Evolutionary conservation across 2,113 vertebrate species (phyloP), one percentile per base, ranked within the genome.

Genomic region (Phoxinus phoxinus): DNA sequence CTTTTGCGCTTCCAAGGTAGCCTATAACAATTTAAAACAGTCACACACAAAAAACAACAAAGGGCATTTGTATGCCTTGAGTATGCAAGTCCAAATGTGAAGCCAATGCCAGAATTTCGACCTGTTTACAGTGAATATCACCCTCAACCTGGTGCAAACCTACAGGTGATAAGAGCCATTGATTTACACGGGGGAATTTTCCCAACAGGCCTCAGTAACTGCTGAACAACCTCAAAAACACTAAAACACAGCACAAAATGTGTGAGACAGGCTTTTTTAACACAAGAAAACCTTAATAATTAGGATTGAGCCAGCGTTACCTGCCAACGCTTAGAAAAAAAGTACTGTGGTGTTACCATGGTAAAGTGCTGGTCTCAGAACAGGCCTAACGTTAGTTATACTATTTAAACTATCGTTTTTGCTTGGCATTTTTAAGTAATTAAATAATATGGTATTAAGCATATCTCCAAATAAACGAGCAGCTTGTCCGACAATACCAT

Each of bases 81-180:
- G 59, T 46, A 58, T n/a, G 30, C 23, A 41, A n/a, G 19, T 25
- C 10, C 2, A 81, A 81, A 81, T 35, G 27, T 51, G 63, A 81
- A 48, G 61, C 27, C 61, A 32, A 10, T 46, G n/a, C 12, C n/a
- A 48, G n/a, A 48, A 81, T 51, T 51, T 51, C 44, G 63, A 71
- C 48, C 81, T 11, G 30, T 83, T 58, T 41, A 37, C 67, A 72
- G 21, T 27, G 67, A 83, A 58, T 56, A 83, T 83, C 67, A 58
- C 11, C 79, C 79, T 81, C n/a, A 81, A 48, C n/a, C 41, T 44
- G 25, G 59, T 27, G 13, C 81, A 83, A 56, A 83, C 56, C 81
- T 83, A 72, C 81, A 83, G 81, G 81, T 83, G 81, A 83, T 72
- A 35, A 41, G 48, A 83, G 30, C 48, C 48, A 83, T 72, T 72